These are phyloP conservation scores for Anomalospiza imberbis DNA, from an alignment of 2,797 vertebrate species.

Conservation along the genomic window DNA sequence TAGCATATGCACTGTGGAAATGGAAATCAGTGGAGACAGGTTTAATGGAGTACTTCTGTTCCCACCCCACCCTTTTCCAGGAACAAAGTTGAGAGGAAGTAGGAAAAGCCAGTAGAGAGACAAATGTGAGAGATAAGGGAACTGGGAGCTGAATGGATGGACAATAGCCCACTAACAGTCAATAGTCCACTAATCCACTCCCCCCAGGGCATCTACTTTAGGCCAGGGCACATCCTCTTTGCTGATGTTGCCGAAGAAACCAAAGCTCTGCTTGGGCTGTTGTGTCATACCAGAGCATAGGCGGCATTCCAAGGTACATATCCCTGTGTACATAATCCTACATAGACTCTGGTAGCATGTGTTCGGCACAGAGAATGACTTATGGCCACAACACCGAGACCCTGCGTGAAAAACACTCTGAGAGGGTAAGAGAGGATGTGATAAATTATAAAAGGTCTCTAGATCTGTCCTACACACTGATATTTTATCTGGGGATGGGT, in stretches of 20 bases:
- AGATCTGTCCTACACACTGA: background rate
- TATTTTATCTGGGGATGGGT: background rate
- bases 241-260: background rate
- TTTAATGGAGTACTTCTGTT: background rate
- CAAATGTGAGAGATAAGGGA: background rate
- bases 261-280: background rate
- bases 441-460: background rate
- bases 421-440: background rate
- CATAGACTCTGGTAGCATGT: rapidly evolving
- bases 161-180: background rate
- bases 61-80: background rate
- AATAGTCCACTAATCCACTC: background rate
- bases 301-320: background rate
- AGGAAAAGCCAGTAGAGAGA: background rate
- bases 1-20: background rate
- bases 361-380: background rate
- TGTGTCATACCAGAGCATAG: background rate
- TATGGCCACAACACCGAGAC: background rate
- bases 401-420: background rate
- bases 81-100: background rate
- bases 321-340: background rate
- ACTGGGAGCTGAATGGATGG: background rate
- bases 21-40: background rate
- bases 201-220: background rate
- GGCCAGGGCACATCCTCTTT: background rate